These are phyloP conservation scores for Peromyscus leucopus DNA, from an alignment of 2,113 vertebrate species.

Conservation along the genomic window DNA sequence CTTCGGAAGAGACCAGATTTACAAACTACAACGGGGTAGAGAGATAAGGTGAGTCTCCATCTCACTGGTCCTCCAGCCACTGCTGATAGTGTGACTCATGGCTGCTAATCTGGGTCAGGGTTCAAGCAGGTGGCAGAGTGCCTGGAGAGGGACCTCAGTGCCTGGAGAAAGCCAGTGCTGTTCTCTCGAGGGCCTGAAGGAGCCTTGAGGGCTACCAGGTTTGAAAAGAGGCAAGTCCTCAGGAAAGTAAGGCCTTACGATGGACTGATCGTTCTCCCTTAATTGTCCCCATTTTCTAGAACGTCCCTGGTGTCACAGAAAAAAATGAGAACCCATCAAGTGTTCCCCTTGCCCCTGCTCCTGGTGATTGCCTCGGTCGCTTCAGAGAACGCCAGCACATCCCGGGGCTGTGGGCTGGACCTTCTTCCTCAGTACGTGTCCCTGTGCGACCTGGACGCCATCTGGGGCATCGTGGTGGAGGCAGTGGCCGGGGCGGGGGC, in stretches of 20 bases:
- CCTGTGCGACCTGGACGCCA: conserved; percentile 96
- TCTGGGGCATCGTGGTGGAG: conserved; percentile 97
- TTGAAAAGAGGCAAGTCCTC: not conserved
- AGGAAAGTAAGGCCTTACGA: not conserved
- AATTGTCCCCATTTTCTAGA: not conserved
- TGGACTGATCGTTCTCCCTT: not conserved
- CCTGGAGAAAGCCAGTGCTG: not conserved
- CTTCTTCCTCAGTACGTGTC: conserved; percentile 93
- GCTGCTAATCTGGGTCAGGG: not conserved
- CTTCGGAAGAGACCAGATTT: conserved; percentile 19
- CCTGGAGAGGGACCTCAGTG: fast-evolving
- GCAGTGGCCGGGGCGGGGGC: conserved; percentile 92
- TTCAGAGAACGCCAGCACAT: conserved; percentile 88
- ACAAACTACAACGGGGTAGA: not conserved
- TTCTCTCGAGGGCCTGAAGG: not conserved
- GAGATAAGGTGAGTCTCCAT: not conserved
- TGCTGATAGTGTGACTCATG: not conserved
- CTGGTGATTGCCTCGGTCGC: conserved; percentile 87
- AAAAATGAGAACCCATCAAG: conserved; percentile 88
- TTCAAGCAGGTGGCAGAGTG: not conserved
- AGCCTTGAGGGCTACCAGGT: not conserved
- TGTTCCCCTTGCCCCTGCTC: conserved; percentile 90
- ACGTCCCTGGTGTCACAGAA: conserved; percentile 73
- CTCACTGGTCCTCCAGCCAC: not conserved
- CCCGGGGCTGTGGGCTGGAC: conserved; percentile 94